Conservation (phyloP, 1,140 invertebrate species). For the Wiebesia pumilae region DNA sequence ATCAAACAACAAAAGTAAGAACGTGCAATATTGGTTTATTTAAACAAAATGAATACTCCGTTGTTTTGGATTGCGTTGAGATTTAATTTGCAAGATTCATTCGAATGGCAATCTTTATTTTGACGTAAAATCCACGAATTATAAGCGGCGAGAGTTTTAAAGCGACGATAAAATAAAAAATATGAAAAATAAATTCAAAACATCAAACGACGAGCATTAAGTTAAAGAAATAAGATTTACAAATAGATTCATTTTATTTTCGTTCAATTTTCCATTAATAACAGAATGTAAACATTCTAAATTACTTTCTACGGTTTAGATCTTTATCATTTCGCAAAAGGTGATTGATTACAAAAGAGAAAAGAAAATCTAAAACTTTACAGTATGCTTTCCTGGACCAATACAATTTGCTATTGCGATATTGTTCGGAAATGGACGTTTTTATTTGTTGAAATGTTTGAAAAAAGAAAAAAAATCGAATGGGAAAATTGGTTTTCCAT, state of each 20-base stretch:
- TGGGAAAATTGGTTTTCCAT: background rate
- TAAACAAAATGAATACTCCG: background rate
- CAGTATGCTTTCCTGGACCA: background rate
- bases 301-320: too few relatives aligned
- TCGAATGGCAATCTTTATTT: background rate
- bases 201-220: background rate
- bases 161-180: background rate
- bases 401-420: too few relatives aligned
- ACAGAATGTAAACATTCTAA: too few relatives aligned
- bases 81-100: background rate
- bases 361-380: background rate
- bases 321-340: too few relatives aligned
- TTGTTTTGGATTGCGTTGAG: background rate
- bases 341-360: background rate
- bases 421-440: background rate
- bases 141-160: background rate
- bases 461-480: background rate
- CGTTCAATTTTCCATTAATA: too few relatives aligned
- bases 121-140: background rate
- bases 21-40: background rate
- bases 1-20: constrained; percentile 14
- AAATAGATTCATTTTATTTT: background rate
- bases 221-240: background rate
- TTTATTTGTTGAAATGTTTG: background rate
- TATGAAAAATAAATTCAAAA: background rate